phyloP scores from a whole-genome alignment of 2,888 invertebrate genomes.

The Archaeoteleia sp. region DNA sequence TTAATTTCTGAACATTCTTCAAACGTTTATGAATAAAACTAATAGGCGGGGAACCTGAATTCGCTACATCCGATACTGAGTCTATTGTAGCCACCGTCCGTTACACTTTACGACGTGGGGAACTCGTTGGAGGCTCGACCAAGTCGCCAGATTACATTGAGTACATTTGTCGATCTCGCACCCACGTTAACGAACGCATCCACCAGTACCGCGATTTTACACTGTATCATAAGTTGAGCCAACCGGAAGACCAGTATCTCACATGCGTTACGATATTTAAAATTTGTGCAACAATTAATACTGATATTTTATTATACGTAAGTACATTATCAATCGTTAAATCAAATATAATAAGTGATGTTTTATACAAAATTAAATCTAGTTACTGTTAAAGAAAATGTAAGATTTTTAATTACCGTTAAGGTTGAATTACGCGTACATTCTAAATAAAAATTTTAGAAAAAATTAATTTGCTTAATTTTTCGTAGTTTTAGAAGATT shows the following conservation, averaged over 20 bases:
- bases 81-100: slow-evolving; percentile 44
- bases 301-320: not conserved
- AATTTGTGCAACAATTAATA: slow-evolving; percentile 8
- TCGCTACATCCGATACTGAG: slow-evolving; percentile 45
- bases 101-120: slow-evolving; percentile 56
- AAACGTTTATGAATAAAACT: slow-evolving; percentile 14
- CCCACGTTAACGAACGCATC: slow-evolving; percentile 54
- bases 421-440: too few species aligned
- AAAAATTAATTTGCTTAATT: too few species aligned
- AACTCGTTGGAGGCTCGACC: slow-evolving; percentile 62
- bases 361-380: too few species aligned
- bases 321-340: too few species aligned
- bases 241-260: slow-evolving; percentile 4
- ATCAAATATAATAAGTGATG: too few species aligned
- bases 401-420: too few species aligned
- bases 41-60: slow-evolving; percentile 34
- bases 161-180: slow-evolving; percentile 57
- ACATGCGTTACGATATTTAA: slow-evolving; percentile 10
- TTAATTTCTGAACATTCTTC: too few species aligned
- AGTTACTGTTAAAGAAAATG: too few species aligned
- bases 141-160: slow-evolving; percentile 57
- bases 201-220: slow-evolving; percentile 16
- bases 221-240: slow-evolving; percentile 6
- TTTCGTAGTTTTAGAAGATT: too few species aligned
- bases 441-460: too few species aligned